Conservation (phyloP, 2,113 vertebrate species). For the Barbus barbus region DNA sequence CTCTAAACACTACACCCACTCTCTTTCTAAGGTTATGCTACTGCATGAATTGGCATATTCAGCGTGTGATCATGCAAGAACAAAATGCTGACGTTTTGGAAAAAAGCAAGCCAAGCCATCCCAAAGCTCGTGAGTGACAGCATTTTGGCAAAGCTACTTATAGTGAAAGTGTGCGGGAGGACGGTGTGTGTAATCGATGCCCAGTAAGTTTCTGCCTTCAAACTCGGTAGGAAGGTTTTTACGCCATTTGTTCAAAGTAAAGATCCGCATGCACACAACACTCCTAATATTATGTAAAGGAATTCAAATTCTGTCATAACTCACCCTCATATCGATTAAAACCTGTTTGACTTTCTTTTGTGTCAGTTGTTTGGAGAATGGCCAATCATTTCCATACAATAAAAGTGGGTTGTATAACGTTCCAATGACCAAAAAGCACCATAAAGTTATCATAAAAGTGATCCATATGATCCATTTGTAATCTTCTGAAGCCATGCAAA, state of each 20-base stretch:
- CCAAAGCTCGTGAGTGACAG: neutral
- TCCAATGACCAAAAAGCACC: too few relatives aligned
- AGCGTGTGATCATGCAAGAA: neutral
- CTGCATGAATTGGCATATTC: slow-evolving; percentile 17
- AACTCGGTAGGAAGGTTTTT: neutral
- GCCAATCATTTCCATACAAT: neutral
- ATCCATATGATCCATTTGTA: neutral
- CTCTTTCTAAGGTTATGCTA: neutral
- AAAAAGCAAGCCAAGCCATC: slow-evolving; percentile 7
- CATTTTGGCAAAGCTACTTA: slow-evolving; percentile 4
- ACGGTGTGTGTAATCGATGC: neutral
- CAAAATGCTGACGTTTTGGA: neutral
- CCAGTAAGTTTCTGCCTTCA: neutral
- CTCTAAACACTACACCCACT: neutral
- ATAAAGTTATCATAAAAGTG: too few relatives aligned
- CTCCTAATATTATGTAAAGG: neutral
- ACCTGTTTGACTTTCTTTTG: neutral
- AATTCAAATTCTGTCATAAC: neutral
- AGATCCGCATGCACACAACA: neutral
- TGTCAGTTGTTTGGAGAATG: neutral
- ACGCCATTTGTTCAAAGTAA: neutral
- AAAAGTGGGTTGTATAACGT: neutral
- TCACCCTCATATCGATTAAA: neutral
- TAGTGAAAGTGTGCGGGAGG: neutral
- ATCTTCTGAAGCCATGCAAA: neutral